Base-by-base conservation (phyloP, 1,140 invertebrate genomes). In the Aphelenchoides fujianensis region DNA sequence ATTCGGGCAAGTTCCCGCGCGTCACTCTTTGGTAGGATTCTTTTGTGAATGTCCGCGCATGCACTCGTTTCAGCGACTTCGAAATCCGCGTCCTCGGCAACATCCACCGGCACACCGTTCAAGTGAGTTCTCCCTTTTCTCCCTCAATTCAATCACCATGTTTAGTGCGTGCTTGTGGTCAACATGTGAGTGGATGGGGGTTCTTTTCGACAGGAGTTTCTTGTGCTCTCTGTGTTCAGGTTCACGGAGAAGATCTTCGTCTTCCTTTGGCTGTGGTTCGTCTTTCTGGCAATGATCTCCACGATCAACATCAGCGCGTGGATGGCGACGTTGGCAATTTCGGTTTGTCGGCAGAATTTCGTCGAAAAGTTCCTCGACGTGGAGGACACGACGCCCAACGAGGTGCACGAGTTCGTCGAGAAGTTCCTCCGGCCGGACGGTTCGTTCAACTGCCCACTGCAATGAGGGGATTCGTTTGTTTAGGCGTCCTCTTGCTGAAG, bases 1-100 rank as follows among this genome's bases (percentile, higher is more conserved):
- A 83, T 66, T 79, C 76, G 27, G 82, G 82, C 9, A 79, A 84
- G 34, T 88, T 88, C 75, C 87, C 87, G 0, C 74, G 87, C 32
- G 86, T 87, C 23, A 87, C 86, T 9, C 81, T 86, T 64, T 66
- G 23, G 23, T 12, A 12, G 23, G 41, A 48, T 23, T 12, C 12
- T 48, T 48, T 23, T 48, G 12, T 48, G 23, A 48, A 48, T 48
- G 23, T 12, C 23, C 23, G 41, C 23, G 23, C 12, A 12, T 48
- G 12, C 23, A 23, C 23, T 23, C 12, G 12, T 48, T 48, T 48
- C 23, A 86, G 86, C 71, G 84, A 85, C 71, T 84, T 85, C 59
- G 82, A 85, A 71, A 85, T 85, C 19, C 78, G 84, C 31, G 83
- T 82, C n/a, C 68, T 88, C 2, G 85, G 85, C 16, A 84, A 83